Evolutionary conservation across 1,140 invertebrate genomes (phyloP).

Genomic region (Phymastichus coffea): DNA sequence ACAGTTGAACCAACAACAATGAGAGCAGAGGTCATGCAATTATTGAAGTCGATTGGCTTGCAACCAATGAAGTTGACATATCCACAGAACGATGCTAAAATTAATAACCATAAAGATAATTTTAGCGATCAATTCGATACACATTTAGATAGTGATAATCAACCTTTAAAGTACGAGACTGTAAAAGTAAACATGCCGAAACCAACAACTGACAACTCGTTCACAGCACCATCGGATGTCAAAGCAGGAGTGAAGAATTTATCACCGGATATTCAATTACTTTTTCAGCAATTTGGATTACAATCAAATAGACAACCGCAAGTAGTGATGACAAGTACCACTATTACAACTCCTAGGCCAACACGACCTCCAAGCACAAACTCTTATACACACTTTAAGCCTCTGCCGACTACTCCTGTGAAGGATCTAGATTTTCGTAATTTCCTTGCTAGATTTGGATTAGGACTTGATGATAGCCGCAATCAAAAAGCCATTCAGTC

Average conservation of each 20-base stretch:
- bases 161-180: too few species aligned
- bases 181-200: not conserved
- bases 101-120: not conserved
- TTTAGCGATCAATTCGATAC: not conserved
- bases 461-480: conserved; percentile 44
- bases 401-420: conserved; percentile 54
- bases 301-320: conserved; percentile 34
- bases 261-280: conserved; percentile 46
- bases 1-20: conserved; percentile 35
- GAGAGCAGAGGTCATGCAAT: conserved; percentile 48
- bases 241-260: conserved; percentile 46
- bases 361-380: conserved; percentile 38
- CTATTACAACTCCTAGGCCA: conserved; percentile 32
- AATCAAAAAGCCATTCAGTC: conserved; percentile 45
- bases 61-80: conserved; percentile 16
- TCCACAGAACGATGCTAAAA: not conserved
- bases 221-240: conserved; percentile 35
- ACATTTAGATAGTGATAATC: not conserved
- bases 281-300: conserved; percentile 51
- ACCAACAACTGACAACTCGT: conserved; percentile 38
- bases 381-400: conserved; percentile 62
- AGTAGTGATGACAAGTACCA: conserved; percentile 19
- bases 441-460: conserved; percentile 60
- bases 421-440: conserved; percentile 60
- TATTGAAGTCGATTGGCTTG: conserved; percentile 52